Percentiles rank a stretch among this genome's conserved stretches.
Conservation (phyloP, 2,888 invertebrate genomes). For the Parnassius smintheus region DNA sequence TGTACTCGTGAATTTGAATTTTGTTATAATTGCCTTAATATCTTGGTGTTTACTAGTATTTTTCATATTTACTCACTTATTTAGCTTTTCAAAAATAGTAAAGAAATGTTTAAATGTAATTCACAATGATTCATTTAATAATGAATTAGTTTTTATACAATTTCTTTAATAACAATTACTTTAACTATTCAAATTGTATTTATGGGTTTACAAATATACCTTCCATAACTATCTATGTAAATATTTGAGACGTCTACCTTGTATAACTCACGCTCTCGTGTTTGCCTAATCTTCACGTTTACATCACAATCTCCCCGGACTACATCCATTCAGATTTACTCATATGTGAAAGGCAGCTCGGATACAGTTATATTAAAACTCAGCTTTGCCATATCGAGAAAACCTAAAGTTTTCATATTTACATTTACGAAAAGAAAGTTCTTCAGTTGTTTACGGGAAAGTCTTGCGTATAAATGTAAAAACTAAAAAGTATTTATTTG, state of each 20-base stretch:
- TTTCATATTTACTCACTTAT: too few relatives aligned
- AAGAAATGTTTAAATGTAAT: too few relatives aligned
- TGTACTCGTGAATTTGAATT: too few relatives aligned
- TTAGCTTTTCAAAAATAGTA: too few relatives aligned
- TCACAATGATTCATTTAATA: too few relatives aligned
- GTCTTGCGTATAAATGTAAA: too few relatives aligned
- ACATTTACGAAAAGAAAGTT: not conserved
- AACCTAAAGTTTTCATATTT: not conserved
- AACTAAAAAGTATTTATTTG: too few relatives aligned
- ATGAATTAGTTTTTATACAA: too few relatives aligned
- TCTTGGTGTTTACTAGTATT: too few relatives aligned
- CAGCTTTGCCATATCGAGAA: not conserved
- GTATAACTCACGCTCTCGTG: slow-evolving; percentile 4
- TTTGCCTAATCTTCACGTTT: slow-evolving; percentile 2
- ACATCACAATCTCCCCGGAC: slow-evolving; percentile 1
- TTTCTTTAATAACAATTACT: too few relatives aligned
- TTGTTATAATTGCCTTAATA: too few relatives aligned
- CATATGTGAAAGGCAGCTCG: not conserved
- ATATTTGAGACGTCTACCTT: not conserved
- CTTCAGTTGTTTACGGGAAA: not conserved
- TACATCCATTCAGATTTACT: slow-evolving; percentile 2
- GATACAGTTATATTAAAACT: not conserved
- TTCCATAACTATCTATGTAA: not conserved
- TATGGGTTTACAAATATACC: not conserved
- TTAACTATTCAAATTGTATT: too few relatives aligned